phyloP scores from a whole-genome alignment of 2,888 invertebrate species.

The Germaria angustata region DNA sequence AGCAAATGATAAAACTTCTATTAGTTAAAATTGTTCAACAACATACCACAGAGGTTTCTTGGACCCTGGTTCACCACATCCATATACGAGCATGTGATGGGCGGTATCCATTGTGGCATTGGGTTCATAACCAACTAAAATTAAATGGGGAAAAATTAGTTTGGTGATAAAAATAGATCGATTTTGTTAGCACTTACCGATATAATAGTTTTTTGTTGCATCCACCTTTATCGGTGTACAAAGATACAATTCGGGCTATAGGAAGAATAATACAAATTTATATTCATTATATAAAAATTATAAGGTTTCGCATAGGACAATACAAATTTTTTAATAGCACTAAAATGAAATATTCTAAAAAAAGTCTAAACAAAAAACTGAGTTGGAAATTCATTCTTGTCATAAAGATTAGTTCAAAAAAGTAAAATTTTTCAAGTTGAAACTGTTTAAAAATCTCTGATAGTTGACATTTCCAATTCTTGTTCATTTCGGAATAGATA shows the following conservation, averaged over 20 bases:
- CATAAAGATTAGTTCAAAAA: too few relatives aligned
- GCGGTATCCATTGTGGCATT: conserved; percentile 94
- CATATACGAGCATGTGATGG: conserved; percentile 96
- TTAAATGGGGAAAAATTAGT: too few relatives aligned
- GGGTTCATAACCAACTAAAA: conserved; percentile 93
- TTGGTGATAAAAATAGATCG: background rate
- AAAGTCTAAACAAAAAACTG: too few relatives aligned
- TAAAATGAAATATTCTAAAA: too few relatives aligned
- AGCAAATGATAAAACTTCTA: background rate
- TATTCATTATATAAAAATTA: background rate
- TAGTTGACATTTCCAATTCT: too few relatives aligned
- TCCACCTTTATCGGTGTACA: conserved; percentile 94
- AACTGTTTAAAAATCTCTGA: too few relatives aligned
- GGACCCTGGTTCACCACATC: conserved; percentile 86
- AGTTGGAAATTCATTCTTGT: too few relatives aligned
- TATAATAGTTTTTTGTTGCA: conserved; percentile 87
- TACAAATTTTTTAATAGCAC: too few relatives aligned
- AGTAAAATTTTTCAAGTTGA: too few relatives aligned
- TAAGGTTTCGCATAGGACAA: too few relatives aligned
- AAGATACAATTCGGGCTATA: conserved; percentile 93
- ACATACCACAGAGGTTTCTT: conserved; percentile 85
- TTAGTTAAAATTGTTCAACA: too few relatives aligned
- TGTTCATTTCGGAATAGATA: too few relatives aligned
- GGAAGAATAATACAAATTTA: conserved; percentile 73
- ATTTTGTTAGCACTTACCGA: conserved; percentile 82